A percentile compares a stretch with the other conserved stretches of the same genome.
Evolutionary conservation across 2,113 vertebrate species (phyloP).

Genomic region (Malurus elegans): DNA sequence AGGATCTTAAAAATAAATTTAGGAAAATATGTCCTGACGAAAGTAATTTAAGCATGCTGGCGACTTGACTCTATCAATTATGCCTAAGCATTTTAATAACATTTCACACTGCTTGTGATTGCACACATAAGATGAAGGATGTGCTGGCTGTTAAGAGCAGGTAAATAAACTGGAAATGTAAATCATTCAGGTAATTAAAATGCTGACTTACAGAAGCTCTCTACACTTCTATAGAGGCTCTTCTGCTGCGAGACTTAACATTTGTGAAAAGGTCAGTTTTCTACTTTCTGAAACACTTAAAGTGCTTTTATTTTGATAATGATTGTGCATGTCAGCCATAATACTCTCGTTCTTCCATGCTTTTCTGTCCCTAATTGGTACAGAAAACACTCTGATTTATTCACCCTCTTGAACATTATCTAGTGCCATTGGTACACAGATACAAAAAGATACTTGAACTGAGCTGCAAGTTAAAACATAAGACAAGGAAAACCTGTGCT

Average conservation of each 20-base stretch:
- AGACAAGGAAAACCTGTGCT: background rate
- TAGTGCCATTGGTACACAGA: background rate
- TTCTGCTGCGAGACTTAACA: background rate
- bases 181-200: conserved; percentile 39
- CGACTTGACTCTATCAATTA: conserved; percentile 27
- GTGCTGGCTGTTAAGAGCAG: background rate
- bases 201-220: background rate
- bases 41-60: background rate
- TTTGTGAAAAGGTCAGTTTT: conserved; percentile 36
- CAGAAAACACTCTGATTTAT: background rate
- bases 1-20: background rate
- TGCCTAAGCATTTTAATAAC: conserved; percentile 14
- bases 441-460: background rate
- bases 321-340: background rate
- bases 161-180: conserved; percentile 23
- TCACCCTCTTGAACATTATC: background rate
- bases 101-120: conserved; percentile 27
- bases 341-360: background rate
- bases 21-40: background rate
- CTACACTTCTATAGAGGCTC: background rate
- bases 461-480: background rate
- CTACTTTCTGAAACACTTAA: background rate
- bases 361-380: background rate
- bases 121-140: conserved; percentile 22
- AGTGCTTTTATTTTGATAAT: conserved; percentile 9